Evolutionary conservation across 2,113 vertebrate species (phyloP).

Genomic region (Procavia capensis): DNA sequence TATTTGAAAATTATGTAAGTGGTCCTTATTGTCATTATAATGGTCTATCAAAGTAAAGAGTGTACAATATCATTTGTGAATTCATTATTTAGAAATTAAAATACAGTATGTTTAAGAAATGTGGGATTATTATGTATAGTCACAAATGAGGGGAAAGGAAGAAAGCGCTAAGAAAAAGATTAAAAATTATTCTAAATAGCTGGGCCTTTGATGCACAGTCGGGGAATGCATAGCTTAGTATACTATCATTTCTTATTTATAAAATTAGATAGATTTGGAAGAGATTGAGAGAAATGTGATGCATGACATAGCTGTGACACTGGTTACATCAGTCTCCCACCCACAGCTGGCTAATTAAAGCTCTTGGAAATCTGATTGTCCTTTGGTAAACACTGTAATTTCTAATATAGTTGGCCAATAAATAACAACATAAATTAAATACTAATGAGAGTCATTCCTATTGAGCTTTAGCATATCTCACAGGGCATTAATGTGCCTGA

Average conservation of each 20-base stretch:
- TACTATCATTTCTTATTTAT: constrained; percentile 58
- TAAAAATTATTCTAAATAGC: constrained; percentile 45
- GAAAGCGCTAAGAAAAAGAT: background rate
- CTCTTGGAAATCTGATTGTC: constrained; percentile 64
- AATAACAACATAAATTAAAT: constrained; percentile 72
- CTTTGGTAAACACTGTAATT: constrained; percentile 65
- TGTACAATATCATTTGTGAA: background rate
- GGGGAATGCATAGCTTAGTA: constrained; percentile 8
- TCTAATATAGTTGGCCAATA: constrained; percentile 71
- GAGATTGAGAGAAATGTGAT: background rate
- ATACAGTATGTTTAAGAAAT: background rate
- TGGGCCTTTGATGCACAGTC: background rate
- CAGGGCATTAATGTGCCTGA: background rate
- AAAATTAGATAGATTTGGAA: constrained; percentile 51
- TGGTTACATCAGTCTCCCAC: constrained; percentile 41
- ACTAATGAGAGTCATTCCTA: constrained; percentile 41
- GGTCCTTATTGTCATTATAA: background rate
- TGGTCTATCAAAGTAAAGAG: background rate
- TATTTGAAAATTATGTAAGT: background rate
- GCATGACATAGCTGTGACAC: background rate
- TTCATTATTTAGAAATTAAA: constrained; percentile 1
- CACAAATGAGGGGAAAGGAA: background rate
- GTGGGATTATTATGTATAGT: background rate
- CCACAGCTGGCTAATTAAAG: constrained; percentile 54
- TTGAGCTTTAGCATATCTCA: constrained; percentile 51